Evolutionary conservation across 53 echinoderm and acorn worm genomes (phyloP).

Genomic region (Temnopleurus reevesii): DNA sequence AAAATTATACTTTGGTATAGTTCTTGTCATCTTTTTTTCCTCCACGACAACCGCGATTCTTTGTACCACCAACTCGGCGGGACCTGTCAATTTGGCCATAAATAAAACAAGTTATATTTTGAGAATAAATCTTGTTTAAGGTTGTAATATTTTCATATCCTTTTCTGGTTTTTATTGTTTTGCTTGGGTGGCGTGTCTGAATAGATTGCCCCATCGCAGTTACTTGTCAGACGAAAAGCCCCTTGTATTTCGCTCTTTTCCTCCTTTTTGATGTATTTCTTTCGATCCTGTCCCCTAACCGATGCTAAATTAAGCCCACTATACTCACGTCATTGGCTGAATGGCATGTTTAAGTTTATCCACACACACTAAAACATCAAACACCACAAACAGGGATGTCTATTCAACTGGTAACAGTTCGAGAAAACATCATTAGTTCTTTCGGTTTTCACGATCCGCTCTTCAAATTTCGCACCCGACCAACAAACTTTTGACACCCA

Average conservation of each 20-base stretch:
- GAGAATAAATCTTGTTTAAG: constrained; percentile 56
- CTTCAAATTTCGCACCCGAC: constrained; percentile 49
- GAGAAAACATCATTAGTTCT: constrained; percentile 58
- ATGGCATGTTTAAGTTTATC: constrained; percentile 60
- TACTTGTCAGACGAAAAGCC: neutral
- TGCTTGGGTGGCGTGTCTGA: constrained; percentile 46
- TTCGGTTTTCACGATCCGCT: constrained; percentile 27
- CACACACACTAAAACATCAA: constrained; percentile 55
- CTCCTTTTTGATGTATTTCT: neutral
- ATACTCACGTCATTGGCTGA: constrained; percentile 23
- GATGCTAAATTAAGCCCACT: constrained; percentile 44
- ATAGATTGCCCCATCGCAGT: constrained; percentile 21
- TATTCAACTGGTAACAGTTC: constrained; percentile 46
- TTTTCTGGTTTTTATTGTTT: neutral
- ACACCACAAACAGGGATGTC: constrained; percentile 10
- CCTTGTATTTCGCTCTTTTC: neutral
- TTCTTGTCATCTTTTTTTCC: neutral
- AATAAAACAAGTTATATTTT: constrained; percentile 60
- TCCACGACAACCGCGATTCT: neutral
- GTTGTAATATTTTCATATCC: constrained; percentile 60
- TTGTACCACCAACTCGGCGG: neutral
- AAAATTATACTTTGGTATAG: neutral
- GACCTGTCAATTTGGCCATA: constrained; percentile 59
- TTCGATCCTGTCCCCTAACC: neutral
- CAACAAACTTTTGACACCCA: constrained; percentile 46